Base-by-base conservation (phyloP, 1,140 invertebrate species). In the Bombus sylvicola region DNA sequence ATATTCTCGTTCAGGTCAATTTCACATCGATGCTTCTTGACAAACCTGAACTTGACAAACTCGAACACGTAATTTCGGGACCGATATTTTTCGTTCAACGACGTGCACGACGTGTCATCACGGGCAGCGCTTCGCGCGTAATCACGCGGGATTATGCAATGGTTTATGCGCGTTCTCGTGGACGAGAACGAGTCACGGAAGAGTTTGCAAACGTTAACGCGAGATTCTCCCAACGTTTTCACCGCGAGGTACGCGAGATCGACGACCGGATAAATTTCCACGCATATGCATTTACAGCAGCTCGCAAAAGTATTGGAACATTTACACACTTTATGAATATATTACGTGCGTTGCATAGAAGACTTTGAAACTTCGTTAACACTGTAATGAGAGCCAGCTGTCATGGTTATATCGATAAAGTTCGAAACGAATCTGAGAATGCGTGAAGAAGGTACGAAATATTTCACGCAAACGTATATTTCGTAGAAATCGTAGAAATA, bases 111-210 rank as follows among this genome's bases (percentile, higher is more conserved):
- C 18, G 39, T 39, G 15, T n/a, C 13, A 18, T 72, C 39, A 13
- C 25, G 71, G 0, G 13, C n/a, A 41, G 13, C 37, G 39, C 2
- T 39, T 72, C 28, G 37, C 12, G 37, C 34, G 47, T 39, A 76
- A 76, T 76, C 53, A 18, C 74, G n/a, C 34, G 53, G 37, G 57
- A 76, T 76, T 76, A 76, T 57, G 74, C 74, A 76, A 76, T 25
- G 25, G 71, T 41, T 72, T 41, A 41, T n/a, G 74, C 25, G 74
- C 74, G 53, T 76, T 76, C 59, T 57, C 71, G 71, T 72, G 39
- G 71, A 72, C 71, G 71, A n/a, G 39, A 41, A 25, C 69, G 53
- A 57, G 43, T 76, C 74, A n/a, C 74, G 74, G 34, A 76, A 59
- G 74, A 59, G 28, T 28, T 72, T 41, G 6, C 71, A 4, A 28